Percentiles rank a stretch among this genome's conserved stretches.
phyloP scores from a whole-genome alignment of 2,113 vertebrate genomes.

The Planiliza haematocheilus region DNA sequence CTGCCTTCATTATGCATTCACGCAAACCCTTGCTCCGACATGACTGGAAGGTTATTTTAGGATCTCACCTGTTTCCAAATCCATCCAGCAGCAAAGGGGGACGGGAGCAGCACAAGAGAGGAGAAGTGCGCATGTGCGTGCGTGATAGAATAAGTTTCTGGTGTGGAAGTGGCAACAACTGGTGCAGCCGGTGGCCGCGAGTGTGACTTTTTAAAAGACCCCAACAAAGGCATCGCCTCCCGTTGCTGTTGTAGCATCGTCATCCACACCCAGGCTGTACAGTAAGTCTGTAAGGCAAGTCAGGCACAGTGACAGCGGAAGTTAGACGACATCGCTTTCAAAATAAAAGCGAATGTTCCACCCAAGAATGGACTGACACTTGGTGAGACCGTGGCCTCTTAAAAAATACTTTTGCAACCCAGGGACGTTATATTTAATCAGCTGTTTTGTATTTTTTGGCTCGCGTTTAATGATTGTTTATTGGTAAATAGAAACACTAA shows the following conservation, averaged over 20 bases:
- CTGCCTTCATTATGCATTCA: constrained; percentile 23
- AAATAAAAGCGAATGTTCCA: constrained; percentile 38
- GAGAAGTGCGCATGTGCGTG: constrained; percentile 31
- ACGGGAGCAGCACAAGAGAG: background rate
- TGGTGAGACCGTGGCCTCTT: no score
- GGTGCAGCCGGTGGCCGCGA: background rate
- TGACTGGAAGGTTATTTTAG: constrained; percentile 26
- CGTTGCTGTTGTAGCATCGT: constrained; percentile 49
- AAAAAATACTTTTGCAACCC: no score
- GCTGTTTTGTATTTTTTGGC: background rate
- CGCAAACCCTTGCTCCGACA: constrained; percentile 19
- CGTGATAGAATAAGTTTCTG: constrained; percentile 5
- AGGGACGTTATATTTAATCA: background rate
- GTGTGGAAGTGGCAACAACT: background rate
- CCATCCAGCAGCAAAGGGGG: constrained; percentile 8
- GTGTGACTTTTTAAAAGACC: constrained; percentile 48
- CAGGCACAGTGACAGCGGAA: constrained; percentile 5
- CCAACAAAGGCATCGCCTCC: constrained; percentile 63
- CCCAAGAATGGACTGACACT: no score
- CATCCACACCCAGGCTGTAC: constrained; percentile 77
- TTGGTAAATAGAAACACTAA: no score
- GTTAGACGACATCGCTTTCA: background rate
- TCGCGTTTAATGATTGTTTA: no score
- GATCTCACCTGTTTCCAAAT: constrained; percentile 48
- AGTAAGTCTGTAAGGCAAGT: background rate